Base-by-base conservation (phyloP, 30 jellyfish, hydroid and myxozoan genomes). In the Hydractinia echinata region DNA sequence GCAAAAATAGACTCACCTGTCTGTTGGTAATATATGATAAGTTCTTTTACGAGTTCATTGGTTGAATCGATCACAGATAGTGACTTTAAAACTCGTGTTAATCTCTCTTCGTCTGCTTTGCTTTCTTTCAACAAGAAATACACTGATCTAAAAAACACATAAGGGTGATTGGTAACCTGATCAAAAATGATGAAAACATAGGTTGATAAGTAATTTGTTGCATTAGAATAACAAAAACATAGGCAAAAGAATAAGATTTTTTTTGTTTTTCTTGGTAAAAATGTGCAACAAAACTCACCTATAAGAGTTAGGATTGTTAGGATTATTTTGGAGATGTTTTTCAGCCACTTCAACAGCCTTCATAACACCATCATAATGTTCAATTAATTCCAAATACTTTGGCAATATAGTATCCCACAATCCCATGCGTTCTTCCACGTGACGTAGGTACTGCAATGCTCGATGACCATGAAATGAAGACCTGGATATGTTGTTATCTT, bases 351-450 rank as follows among this genome's bases (percentile, higher is more conserved):
- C 39, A 55, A 53, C 20, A 7, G 83, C 15, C n/a, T 49, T 44
- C 58, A 30, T 50, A 20, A 9, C 66, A 4, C 66, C 83, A 48
- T 74, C 54, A 49, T 30, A 49, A 51, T 64, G 39, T 7, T 44
- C 39, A 6, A 64, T 51, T 44, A 74, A 51, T 10, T 74, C 67
- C 51, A 53, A 49, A 49, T 74, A 74, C 15, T 74, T 74, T 10
- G 83, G 73, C 51, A 74, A 19, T 13, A 74, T 49, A 11, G 48
- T n/a, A 50, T 74, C 83, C 83, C 83, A 74, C 51, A 51, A 48
- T 16, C 83, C 83, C 48, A 74, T n/a, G 8, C 83, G 83, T 5
- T 74, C 83, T 49, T 74, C 83, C 51, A 74, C 83, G n/a, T 49
- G 66, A 74, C 69, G 66, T 49, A 74, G 67, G 21, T 74, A 58